Base-by-base conservation (phyloP, 2,113 vertebrate species). In the Girardinichthys multiradiatus region DNA sequence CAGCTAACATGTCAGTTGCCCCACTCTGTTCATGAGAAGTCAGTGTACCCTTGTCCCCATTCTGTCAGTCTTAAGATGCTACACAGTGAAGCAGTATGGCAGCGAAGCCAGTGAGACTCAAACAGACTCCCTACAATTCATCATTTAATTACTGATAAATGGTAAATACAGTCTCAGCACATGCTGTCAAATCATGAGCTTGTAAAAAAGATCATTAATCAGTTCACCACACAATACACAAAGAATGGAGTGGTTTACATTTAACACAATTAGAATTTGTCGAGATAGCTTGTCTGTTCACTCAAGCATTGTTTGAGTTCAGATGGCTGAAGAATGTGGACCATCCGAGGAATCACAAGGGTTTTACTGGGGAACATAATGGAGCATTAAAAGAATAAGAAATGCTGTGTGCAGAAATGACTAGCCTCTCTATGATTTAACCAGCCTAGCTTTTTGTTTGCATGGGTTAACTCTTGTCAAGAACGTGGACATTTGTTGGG, bases 211-310 rank as follows among this genome's bases (percentile, higher is more conserved):
- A 72, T 45, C 37, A 65, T 64, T 84, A 37, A 85, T 14, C 57
- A 73, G 12, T 48, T 8, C 39, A 63, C 62, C 35, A 62, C 75
- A 79, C 72, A 86, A 75, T 73, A 29, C 27, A 70, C 37, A 37
- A 68, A 81, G 67, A 86, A 76, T 48, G 42, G 39, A 51, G 66
- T 2, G 0, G 30, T 66, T 66, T 65, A 76, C 26, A 17, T 68
- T 70, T 64, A 82, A 83, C 59, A 30, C 58, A 54, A 79, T 86
- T 83, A 85, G 83, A 72, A 78, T 84, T 68, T 68, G 74, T 33
- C 60, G 21, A 58, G 58, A 48, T 4, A 67, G 70, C 24, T 37
- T 30, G n/a, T 73, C 64, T 68, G 37, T 48, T 71, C 27, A 65
- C 51, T 67, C n/a, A 54, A 58, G 78, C 31, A n/a, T 70, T 80